Conservation (phyloP, 2,113 vertebrate genomes). For the Hyla sarda region DNA sequence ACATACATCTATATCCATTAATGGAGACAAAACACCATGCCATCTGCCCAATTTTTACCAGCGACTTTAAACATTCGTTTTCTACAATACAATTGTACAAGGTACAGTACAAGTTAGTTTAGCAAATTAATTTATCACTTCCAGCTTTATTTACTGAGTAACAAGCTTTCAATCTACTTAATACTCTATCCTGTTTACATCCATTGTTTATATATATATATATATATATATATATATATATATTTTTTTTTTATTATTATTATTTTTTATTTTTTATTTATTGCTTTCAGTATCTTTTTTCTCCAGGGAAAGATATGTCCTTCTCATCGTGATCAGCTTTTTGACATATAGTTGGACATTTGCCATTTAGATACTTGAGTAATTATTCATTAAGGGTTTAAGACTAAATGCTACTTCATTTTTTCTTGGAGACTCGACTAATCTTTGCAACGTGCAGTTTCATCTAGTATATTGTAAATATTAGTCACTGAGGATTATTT, state of each 20-base stretch:
- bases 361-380: conserved; percentile 53
- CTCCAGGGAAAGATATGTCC: conserved; percentile 45
- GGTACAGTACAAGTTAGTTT: background rate
- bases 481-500: conserved; percentile 29
- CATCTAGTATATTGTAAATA: conserved; percentile 19
- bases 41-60: conserved; percentile 16
- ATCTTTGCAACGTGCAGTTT: conserved; percentile 14
- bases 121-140: conserved; percentile 30
- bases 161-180: conserved; percentile 4
- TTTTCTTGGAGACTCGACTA: conserved; percentile 41
- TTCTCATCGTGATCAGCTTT: conserved; percentile 49
- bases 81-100: background rate
- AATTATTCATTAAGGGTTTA: conserved; percentile 49
- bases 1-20: conserved; percentile 1
- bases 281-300: conserved; percentile 18
- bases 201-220: no score
- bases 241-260: no score
- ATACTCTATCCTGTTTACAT: conserved; percentile 29
- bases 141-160: background rate
- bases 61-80: background rate
- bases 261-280: no score
- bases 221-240: no score
- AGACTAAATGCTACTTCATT: conserved; percentile 42
- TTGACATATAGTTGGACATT: conserved; percentile 44
- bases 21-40: conserved; percentile 2